These are phyloP conservation scores for Mactra quadrangularis DNA, from an alignment of 1,140 invertebrate genomes.

Conservation along the genomic window DNA sequence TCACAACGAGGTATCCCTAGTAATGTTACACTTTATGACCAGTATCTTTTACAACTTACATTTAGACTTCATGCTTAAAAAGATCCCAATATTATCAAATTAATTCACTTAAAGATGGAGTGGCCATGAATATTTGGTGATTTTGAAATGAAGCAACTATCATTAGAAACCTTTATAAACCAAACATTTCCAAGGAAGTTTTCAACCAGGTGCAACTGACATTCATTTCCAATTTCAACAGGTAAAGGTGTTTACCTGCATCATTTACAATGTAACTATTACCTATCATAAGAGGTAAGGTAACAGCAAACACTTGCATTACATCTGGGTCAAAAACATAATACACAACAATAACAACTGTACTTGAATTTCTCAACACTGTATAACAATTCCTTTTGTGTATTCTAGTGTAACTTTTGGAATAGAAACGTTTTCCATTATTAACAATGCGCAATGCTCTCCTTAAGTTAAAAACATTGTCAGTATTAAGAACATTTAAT, in stretches of 20 bases:
- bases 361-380: background rate
- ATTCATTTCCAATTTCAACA: background rate
- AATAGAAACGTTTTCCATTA: too few species aligned
- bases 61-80: too few species aligned
- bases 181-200: background rate
- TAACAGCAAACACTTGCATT: background rate
- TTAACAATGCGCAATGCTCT: too few species aligned
- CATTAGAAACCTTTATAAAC: background rate
- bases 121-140: background rate
- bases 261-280: background rate
- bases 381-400: background rate
- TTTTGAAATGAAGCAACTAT: background rate
- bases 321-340: background rate
- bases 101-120: too few species aligned
- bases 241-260: background rate
- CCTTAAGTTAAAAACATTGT: too few species aligned
- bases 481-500: background rate
- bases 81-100: too few species aligned
- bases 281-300: background rate
- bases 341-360: background rate
- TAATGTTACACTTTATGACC: too few species aligned
- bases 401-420: too few species aligned
- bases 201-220: background rate
- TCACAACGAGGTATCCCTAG: too few species aligned
- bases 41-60: too few species aligned